Evolutionary conservation across 2,888 invertebrate species (phyloP), one percentile per base, ranked within the genome.

Genomic region (Pseudanteris insignis): DNA sequence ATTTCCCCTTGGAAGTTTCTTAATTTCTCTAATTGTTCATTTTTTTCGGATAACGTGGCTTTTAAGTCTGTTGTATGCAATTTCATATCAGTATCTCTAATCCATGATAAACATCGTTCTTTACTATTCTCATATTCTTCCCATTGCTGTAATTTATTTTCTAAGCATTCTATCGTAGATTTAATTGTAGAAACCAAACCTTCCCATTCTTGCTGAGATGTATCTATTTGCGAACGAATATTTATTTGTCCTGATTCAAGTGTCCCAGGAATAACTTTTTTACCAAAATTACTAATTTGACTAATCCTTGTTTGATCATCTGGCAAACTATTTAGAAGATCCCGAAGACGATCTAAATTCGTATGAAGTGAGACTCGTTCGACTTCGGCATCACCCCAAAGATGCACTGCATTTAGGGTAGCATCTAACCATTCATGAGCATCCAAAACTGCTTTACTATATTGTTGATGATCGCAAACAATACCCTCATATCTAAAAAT

Each of bases 141-240:
- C 96, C 96, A 96, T 73, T 93, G 92, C 70, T 90, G 89, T 37
- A 96, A 84, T 77, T 94, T 92, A 34, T 84, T 86, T 78, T 95
- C 92, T 44, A 96, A 82, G 1, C 86, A 84, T 68, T 90, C 89
- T 34, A 94, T 91, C 0, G 90, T 90, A 8, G 89, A 88, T 69
- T 87, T 86, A 1, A 93, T 86, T 11, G 89, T 85, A 0, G 92
- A 90, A 0, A 89, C 83, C 1, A 94, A 81, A 8, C 90, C 88
- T 77, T 93, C 91, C 94, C 94, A 94, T 81, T 94, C 93, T 74
- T 93, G 92, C 71, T 93, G 92, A 0, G 93, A 91, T 6, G 88
- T 87, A 73, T 94, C 93, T 29, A 94, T 89, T 81, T 94, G 93
- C 7, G 90, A 88, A 60, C 91, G 85, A n/a, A 95, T 89, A 68